Conservation (phyloP, 2,888 invertebrate species). For the Romanomermis culicivorax region DNA sequence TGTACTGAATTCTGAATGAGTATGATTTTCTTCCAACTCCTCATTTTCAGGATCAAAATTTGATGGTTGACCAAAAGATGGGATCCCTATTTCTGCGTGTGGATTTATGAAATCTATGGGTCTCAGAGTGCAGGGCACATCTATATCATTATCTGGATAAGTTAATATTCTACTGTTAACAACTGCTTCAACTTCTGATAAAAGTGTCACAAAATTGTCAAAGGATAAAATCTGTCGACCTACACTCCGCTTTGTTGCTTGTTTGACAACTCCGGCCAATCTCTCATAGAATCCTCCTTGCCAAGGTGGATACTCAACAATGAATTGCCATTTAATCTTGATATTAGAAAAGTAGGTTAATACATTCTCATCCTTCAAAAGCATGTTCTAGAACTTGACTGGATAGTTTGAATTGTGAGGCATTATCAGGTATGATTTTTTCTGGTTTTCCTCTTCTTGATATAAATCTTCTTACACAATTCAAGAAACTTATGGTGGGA, state of each 20-base stretch:
- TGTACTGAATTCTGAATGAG: no score
- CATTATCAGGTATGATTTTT: slow-evolving; percentile 29
- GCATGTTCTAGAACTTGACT: slow-evolving; percentile 21
- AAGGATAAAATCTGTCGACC: no score
- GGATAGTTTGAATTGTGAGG: slow-evolving; percentile 28
- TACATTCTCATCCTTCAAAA: slow-evolving; percentile 1
- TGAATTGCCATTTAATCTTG: slow-evolving; percentile 24
- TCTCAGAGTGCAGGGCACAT: no score
- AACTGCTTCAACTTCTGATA: no score
- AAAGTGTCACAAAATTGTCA: no score
- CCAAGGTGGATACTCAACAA: slow-evolving; percentile 30
- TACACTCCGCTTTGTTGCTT: neutral
- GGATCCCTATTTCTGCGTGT: no score
- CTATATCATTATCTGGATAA: no score
- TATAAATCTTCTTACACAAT: slow-evolving; percentile 25
- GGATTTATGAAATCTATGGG: no score
- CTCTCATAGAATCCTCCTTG: slow-evolving; percentile 33
- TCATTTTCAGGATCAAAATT: no score
- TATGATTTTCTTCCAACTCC: no score
- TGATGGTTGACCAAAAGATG: no score
- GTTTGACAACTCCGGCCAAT: slow-evolving; percentile 28
- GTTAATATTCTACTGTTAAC: no score
- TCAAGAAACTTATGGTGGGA: slow-evolving; percentile 22
- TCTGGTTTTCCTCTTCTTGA: slow-evolving; percentile 23
- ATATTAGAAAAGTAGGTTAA: slow-evolving; percentile 4